Percentiles rank a stretch among this genome's conserved stretches.
phyloP scores from a whole-genome alignment of 2,888 invertebrate species.

The Cephonodes hylas region DNA sequence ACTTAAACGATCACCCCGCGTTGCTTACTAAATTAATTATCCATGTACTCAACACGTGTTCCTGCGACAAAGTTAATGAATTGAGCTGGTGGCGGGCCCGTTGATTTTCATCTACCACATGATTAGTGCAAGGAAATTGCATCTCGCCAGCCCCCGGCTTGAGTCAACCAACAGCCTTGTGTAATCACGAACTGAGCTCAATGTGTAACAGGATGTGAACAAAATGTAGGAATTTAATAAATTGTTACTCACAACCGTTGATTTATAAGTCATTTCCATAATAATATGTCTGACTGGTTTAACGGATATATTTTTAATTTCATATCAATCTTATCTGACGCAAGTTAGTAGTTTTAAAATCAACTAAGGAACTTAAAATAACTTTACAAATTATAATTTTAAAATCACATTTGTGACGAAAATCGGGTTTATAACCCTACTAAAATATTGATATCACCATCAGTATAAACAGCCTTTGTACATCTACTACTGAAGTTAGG shows the following conservation, averaged over 20 bases:
- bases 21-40: neutral
- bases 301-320: neutral
- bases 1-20: neutral
- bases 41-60: neutral
- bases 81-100: conserved; percentile 21
- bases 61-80: neutral
- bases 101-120: conserved; percentile 67
- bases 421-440: conserved; percentile 16
- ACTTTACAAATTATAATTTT: conserved; percentile 4
- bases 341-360: too few relatives aligned
- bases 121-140: conserved; percentile 73
- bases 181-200: conserved; percentile 22
- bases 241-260: neutral
- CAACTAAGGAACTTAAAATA: too few relatives aligned
- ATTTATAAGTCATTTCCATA: conserved; percentile 3
- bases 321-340: neutral
- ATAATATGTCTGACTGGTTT: neutral
- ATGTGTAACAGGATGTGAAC: conserved; percentile 21
- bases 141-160: conserved; percentile 39
- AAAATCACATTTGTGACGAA: neutral
- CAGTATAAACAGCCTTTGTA: too few relatives aligned
- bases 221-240: neutral
- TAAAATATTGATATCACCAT: neutral
- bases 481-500: too few relatives aligned
- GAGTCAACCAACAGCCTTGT: conserved; percentile 29